A percentile compares a stretch with the other conserved stretches of the same genome.
Evolutionary conservation across 2,888 invertebrate genomes (phyloP).

Genomic region (Ormia ochracea): DNA sequence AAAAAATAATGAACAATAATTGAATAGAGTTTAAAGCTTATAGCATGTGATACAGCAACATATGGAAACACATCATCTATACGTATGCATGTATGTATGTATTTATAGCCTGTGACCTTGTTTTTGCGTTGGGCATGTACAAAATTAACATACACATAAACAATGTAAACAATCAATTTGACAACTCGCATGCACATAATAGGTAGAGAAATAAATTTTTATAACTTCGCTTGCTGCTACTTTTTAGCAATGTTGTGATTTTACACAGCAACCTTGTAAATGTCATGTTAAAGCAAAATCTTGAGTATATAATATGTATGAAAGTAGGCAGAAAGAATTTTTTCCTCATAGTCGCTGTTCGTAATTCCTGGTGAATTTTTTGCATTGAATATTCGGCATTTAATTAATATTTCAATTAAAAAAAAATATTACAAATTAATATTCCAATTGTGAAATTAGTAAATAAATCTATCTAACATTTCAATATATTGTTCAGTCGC

Average conservation of each 20-base stretch:
- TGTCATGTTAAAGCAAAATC: conserved; percentile 25
- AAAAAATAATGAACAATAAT: too few species aligned
- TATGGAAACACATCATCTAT: too few species aligned
- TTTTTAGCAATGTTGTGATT: background rate
- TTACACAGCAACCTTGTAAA: conserved; percentile 24
- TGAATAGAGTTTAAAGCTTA: too few species aligned
- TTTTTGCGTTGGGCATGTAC: too few species aligned
- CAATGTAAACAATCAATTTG: too few species aligned
- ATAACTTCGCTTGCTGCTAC: background rate
- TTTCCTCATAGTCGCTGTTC: conserved; percentile 44
- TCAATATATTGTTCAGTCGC: background rate
- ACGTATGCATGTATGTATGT: too few species aligned
- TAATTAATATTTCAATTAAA: conserved; percentile 30
- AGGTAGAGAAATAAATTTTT: too few species aligned
- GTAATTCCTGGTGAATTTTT: conserved; percentile 60
- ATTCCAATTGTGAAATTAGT: conserved; percentile 5
- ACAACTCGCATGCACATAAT: too few species aligned
- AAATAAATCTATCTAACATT: background rate
- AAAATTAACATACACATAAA: too few species aligned
- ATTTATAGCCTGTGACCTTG: too few species aligned
- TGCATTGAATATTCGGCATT: conserved; percentile 60
- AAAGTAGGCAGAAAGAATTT: conserved; percentile 30
- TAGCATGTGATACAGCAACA: too few species aligned
- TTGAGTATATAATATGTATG: background rate
- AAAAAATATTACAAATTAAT: conserved; percentile 42